A percentile compares a stretch with the other conserved stretches of the same genome.
Evolutionary conservation across 37 sponge, comb jelly and placozoan species (phyloP).

Genomic region (Halisarca cf. caerulea): DNA sequence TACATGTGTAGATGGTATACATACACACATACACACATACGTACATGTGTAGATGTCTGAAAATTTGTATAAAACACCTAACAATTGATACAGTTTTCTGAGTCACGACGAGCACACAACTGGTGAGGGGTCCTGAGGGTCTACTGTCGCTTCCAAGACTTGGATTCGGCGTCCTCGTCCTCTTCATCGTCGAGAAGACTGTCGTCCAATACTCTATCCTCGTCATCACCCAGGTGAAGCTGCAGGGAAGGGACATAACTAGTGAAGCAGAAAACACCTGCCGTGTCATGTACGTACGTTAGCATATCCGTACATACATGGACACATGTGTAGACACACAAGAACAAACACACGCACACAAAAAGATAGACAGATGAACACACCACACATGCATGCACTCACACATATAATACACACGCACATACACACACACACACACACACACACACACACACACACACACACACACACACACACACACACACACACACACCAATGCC

Average conservation of each 20-base stretch:
- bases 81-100: too few species aligned
- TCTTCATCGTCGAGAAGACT: slow-evolving; percentile 25
- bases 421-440: slow-evolving; percentile 41
- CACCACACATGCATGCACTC: slow-evolving; percentile 39
- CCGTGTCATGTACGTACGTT: too few species aligned
- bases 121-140: too few species aligned
- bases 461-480: slow-evolving; percentile 53
- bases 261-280: too few species aligned
- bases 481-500: not conserved
- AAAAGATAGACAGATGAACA: slow-evolving; percentile 29
- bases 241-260: not conserved
- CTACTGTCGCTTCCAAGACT: too few species aligned
- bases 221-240: not conserved
- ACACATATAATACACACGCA: slow-evolving; percentile 43
- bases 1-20: too few species aligned
- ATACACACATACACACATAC: too few species aligned
- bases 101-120: too few species aligned
- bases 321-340: slow-evolving; percentile 12
- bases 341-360: slow-evolving; percentile 25
- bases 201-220: not conserved
- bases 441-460: slow-evolving; percentile 50
- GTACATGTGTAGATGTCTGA: too few species aligned
- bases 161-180: not conserved
- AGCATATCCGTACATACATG: slow-evolving; percentile 4
- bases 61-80: too few species aligned